Conservation (phyloP, 2,113 vertebrate species). For the Hymenochirus boettgeri region DNA sequence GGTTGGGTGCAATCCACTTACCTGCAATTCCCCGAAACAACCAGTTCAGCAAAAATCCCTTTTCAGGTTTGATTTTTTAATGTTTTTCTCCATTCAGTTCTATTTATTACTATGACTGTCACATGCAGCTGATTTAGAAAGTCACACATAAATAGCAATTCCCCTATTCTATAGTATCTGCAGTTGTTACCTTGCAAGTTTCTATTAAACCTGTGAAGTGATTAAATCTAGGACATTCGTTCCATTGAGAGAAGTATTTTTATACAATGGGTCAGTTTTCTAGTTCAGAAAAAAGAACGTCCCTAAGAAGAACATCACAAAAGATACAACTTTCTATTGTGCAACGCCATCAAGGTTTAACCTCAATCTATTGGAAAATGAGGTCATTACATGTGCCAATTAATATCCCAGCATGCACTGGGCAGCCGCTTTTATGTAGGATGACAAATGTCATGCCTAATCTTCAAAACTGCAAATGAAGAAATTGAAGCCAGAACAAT, state of each 20-base stretch:
- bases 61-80: too few relatives aligned
- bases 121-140: too few relatives aligned
- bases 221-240: slow-evolving; percentile 37
- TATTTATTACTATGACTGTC: too few relatives aligned
- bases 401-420: too few relatives aligned
- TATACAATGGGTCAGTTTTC: slow-evolving; percentile 42
- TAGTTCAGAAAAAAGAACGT: slow-evolving; percentile 40
- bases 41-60: too few relatives aligned
- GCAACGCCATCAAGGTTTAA: slow-evolving; percentile 13
- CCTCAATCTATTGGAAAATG: slow-evolving; percentile 4
- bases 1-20: too few relatives aligned
- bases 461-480: too few relatives aligned
- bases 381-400: slow-evolving; percentile 13
- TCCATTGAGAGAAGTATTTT: slow-evolving; percentile 44
- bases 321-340: slow-evolving; percentile 9
- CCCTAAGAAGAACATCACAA: slow-evolving; percentile 16
- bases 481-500: too few relatives aligned
- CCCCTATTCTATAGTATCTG: neutral
- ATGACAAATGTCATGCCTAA: too few relatives aligned
- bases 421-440: too few relatives aligned
- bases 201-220: slow-evolving; percentile 7
- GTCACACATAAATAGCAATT: neutral
- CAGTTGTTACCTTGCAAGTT: slow-evolving; percentile 13
- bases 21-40: too few relatives aligned
- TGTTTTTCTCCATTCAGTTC: too few relatives aligned